These are phyloP conservation scores for Poecilia velifera DNA, from an alignment of 2,797 vertebrate species.

Conservation along the genomic window DNA sequence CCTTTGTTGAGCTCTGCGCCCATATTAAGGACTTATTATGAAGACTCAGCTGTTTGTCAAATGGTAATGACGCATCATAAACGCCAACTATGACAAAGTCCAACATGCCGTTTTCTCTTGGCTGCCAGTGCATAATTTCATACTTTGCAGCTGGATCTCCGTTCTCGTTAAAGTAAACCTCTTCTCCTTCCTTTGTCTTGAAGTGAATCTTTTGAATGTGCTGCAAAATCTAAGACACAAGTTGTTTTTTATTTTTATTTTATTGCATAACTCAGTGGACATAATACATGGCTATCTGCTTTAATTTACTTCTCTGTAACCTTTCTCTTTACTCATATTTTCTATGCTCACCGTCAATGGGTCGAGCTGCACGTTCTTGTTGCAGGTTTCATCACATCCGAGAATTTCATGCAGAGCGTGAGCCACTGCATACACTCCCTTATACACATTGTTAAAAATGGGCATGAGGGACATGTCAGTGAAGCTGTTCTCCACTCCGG, in stretches of 20 bases:
- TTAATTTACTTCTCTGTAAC: no score
- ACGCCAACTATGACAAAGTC: not conserved
- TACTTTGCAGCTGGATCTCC: constrained; percentile 77
- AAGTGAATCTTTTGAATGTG: constrained; percentile 63
- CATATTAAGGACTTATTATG: no score
- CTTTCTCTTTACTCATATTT: no score
- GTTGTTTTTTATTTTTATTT: no score
- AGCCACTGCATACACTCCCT: no score
- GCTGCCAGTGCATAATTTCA: constrained; percentile 82
- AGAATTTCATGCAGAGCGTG: constrained; percentile 60
- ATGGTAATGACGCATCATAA: constrained; percentile 1
- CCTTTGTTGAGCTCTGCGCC: no score
- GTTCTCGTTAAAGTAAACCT: constrained; percentile 74
- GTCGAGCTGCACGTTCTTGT: constrained; percentile 42
- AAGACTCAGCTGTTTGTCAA: no score
- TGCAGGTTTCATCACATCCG: constrained; percentile 60
- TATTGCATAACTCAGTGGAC: no score
- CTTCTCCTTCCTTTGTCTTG: constrained; percentile 73
- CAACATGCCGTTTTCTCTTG: constrained; percentile 1
- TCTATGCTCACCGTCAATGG: constrained; percentile 65
- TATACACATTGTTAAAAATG: no score
- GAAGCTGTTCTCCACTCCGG: constrained; percentile 57
- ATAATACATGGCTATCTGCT: no score
- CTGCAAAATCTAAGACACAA: constrained; percentile 71
- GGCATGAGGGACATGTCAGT: no score